Percentiles rank a stretch among this genome's conserved stretches.
These are phyloP conservation scores for Amphibalanus amphitrite DNA, from an alignment of 1,140 invertebrate genomes.

Conservation along the genomic window DNA sequence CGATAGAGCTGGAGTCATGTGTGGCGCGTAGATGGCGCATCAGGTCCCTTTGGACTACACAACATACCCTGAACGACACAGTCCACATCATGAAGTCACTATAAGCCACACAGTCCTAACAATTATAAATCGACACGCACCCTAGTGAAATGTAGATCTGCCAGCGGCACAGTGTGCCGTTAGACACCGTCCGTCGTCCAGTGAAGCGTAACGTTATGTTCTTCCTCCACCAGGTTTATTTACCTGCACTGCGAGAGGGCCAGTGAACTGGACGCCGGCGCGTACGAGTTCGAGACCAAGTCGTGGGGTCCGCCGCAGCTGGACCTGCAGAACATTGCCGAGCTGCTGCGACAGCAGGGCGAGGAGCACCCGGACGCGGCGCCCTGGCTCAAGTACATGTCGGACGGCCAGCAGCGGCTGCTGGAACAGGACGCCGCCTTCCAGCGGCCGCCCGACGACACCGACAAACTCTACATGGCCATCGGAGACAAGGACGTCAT, in stretches of 20 bases:
- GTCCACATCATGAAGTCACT: no score
- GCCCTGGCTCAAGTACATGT: constrained; percentile 44
- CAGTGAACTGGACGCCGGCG: constrained; percentile 39
- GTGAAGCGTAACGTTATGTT: neutral
- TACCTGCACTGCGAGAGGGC: constrained; percentile 62
- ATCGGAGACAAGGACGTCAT: constrained; percentile 88
- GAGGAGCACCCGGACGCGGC: constrained; percentile 21
- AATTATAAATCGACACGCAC: no score
- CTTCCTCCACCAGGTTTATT: constrained; percentile 32
- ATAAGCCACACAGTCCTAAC: constrained; percentile 1
- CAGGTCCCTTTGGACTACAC: no score
- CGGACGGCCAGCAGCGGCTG: constrained; percentile 45
- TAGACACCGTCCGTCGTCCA: neutral
- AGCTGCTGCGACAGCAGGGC: constrained; percentile 36
- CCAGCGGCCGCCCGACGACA: constrained; percentile 50
- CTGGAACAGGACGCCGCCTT: constrained; percentile 49
- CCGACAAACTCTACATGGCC: constrained; percentile 87
- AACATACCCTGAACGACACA: no score
- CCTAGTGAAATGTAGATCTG: no score
- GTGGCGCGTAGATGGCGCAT: no score
- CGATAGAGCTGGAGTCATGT: no score
- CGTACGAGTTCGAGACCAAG: constrained; percentile 60
- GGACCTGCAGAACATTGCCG: constrained; percentile 61
- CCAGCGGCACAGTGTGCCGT: neutral
- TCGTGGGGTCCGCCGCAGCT: constrained; percentile 64